Conservation (phyloP, 2,113 vertebrate genomes). For the Leuciscus idus region DNA sequence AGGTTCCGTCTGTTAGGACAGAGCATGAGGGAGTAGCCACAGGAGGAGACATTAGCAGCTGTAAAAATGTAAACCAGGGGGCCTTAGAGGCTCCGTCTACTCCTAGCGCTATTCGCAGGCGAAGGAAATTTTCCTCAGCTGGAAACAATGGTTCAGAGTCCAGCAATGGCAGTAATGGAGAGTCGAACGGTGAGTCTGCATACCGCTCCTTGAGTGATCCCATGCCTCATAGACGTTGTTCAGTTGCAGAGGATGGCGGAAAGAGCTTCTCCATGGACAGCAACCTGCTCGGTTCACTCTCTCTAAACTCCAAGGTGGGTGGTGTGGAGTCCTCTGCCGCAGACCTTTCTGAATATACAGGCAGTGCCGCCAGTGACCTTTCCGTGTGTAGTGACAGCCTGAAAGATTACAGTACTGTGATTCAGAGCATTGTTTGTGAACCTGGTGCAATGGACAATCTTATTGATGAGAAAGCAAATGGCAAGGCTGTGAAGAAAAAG, state of each 20-base stretch:
- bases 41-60: conserved; percentile 63
- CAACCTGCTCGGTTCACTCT: conserved; percentile 90
- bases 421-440: conserved; percentile 90
- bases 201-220: conserved; percentile 95
- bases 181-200: conserved; percentile 72
- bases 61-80: conserved; percentile 64
- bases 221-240: conserved; percentile 88
- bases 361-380: conserved; percentile 89
- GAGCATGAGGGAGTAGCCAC: conserved; percentile 64
- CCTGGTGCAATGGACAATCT: conserved; percentile 87
- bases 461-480: conserved; percentile 84
- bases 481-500: conserved; percentile 95
- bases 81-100: conserved; percentile 81
- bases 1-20: conserved; percentile 51
- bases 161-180: conserved; percentile 77
- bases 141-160: conserved; percentile 82
- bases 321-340: conserved; percentile 71
- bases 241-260: conserved; percentile 78
- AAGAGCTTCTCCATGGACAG: conserved; percentile 92
- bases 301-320: conserved; percentile 78
- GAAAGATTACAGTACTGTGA: conserved; percentile 88
- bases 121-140: conserved; percentile 86
- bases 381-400: conserved; percentile 88
- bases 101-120: conserved; percentile 83
- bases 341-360: conserved; percentile 77